Evolutionary conservation across 2,113 vertebrate species (phyloP), one percentile per base, ranked within the genome.

Genomic region (Gobiocypris rarus): DNA sequence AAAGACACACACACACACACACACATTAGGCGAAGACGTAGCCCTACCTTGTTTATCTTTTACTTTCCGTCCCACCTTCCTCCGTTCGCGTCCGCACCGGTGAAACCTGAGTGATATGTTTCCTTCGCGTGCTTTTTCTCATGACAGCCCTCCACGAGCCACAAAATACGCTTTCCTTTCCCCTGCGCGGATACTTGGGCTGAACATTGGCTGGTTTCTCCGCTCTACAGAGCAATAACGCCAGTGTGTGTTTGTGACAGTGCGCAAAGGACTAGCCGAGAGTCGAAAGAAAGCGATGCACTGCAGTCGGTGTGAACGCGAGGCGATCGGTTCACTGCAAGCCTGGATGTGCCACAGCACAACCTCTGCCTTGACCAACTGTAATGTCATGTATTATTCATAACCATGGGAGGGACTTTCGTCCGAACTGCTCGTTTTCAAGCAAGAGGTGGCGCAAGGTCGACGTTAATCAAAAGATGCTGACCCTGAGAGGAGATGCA

Each of bases 371-470:
- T 75, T 17, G 48, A 54, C 69, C 77, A 76, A 43, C 65, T 69
- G 71, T 78, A 52, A 48, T 34, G 14, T 84, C 5, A 88, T 93
- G 85, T 90, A 93, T 93, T 88, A 93, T 93, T 91, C 85, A 94
- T 93, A 84, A 91, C 22, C 11, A 75, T 86, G 91, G 90, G 89
- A 89, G 83, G 87, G 91, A 89, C 87, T 54, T 8, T 54, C 52
- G 17, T 54, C 85, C 85, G 86, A 93, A 90, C 90, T 83, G 91
- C 89, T 92, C 84, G 91, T 89, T 90, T 90, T 91, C 92, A 92
- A 92, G 91, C 88, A 89, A 80, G 81, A 73, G 88, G 87, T 75
- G 77, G 58, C 1, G 89, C 90, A 87, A 88, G 90, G 90, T 89
- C 86, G 84, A 76, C 89, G 91, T 80, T 90, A 89, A 91, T 93